Conservation (phyloP, 2,797 vertebrate genomes). For the Acanthiza pusilla region DNA sequence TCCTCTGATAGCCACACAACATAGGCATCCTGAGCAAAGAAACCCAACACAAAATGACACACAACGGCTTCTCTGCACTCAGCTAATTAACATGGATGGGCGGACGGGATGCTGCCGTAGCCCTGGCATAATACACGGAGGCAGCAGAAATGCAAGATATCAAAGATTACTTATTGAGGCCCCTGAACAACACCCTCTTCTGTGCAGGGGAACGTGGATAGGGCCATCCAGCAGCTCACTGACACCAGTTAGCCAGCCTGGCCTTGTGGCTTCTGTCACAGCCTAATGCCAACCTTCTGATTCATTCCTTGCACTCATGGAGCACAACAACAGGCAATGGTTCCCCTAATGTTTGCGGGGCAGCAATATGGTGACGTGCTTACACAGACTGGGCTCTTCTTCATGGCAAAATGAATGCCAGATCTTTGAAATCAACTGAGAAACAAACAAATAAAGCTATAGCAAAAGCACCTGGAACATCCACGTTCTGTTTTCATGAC, state of each 20-base stretch:
- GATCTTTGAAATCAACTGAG: not conserved
- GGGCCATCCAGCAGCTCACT: not conserved
- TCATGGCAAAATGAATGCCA: not conserved
- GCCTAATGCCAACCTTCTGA: not conserved
- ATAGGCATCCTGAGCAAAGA: not conserved
- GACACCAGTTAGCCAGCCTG: not conserved
- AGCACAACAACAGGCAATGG: not conserved
- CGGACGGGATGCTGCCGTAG: not conserved
- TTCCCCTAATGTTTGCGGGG: not conserved
- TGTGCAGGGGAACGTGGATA: not conserved
- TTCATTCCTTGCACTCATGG: not conserved
- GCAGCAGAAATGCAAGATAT: not conserved
- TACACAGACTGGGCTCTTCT: not conserved
- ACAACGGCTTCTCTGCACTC: not conserved
- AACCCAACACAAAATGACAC: not conserved
- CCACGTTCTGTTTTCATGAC: rapidly evolving
- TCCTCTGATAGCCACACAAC: not conserved
- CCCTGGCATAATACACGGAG: not conserved
- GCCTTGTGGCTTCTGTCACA: not conserved
- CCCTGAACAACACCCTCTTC: not conserved
- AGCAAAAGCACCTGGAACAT: not conserved
- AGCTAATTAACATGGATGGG: not conserved
- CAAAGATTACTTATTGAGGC: not conserved
- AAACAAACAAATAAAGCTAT: not conserved
- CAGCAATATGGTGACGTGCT: rapidly evolving